Evolutionary conservation across 2,888 invertebrate species (phyloP).

Genomic region (Salpingus planirostris): DNA sequence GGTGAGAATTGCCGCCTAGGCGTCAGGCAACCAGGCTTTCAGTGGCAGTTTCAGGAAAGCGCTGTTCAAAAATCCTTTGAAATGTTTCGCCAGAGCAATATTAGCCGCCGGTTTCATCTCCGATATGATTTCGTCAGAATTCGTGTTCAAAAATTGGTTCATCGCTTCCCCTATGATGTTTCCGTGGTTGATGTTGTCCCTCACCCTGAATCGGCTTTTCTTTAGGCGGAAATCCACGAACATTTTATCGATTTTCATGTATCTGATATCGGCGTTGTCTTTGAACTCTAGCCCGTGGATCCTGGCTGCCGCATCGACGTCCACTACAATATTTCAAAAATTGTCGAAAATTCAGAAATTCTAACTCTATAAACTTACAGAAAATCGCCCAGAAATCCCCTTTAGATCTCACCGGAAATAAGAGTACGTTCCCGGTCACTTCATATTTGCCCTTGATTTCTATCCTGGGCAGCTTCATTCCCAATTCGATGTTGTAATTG

Average conservation of each 20-base stretch:
- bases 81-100: slow-evolving; percentile 61
- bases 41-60: slow-evolving; percentile 65
- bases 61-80: slow-evolving; percentile 62
- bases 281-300: slow-evolving; percentile 59
- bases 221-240: slow-evolving; percentile 62
- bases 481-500: slow-evolving; percentile 54
- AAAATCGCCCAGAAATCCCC: slow-evolving; percentile 77
- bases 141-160: slow-evolving; percentile 76
- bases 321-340: slow-evolving; percentile 45
- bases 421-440: slow-evolving; percentile 65
- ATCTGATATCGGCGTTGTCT: slow-evolving; percentile 50
- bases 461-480: slow-evolving; percentile 56
- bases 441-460: slow-evolving; percentile 70
- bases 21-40: slow-evolving; percentile 54
- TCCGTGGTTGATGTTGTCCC: slow-evolving; percentile 64
- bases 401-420: slow-evolving; percentile 68
- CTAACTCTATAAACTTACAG: slow-evolving; percentile 45
- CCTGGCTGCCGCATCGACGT: slow-evolving; percentile 61
- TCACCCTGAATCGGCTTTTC: slow-evolving; percentile 60
- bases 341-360: background rate
- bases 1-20: too few species aligned
- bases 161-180: slow-evolving; percentile 72
- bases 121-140: slow-evolving; percentile 69
- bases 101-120: slow-evolving; percentile 76
- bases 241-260: slow-evolving; percentile 60